Percentiles rank a stretch among this genome's conserved stretches.
phyloP scores from a whole-genome alignment of 2,113 vertebrate genomes.

The Tragelaphus scriptus region DNA sequence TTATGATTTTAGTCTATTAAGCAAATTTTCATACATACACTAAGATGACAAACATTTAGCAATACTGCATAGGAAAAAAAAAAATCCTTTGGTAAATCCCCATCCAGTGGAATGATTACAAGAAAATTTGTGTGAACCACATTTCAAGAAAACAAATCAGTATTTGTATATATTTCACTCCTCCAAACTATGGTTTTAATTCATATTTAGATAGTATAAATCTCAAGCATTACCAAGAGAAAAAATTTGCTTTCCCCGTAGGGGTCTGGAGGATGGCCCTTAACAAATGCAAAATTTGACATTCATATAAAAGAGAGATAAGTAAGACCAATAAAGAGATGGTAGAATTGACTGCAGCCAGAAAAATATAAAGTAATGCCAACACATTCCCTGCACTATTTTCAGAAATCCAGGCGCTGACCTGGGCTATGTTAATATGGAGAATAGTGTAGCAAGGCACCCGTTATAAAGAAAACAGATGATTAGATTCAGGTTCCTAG shows the following conservation, averaged over 20 bases:
- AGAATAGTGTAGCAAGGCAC: not conserved
- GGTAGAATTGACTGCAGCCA: slow-evolving; percentile 64
- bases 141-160: slow-evolving; percentile 61
- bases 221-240: slow-evolving; percentile 59
- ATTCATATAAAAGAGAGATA: slow-evolving; percentile 76
- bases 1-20: not conserved
- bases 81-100: not conserved
- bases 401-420: slow-evolving; percentile 64
- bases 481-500: slow-evolving; percentile 69
- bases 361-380: slow-evolving; percentile 57
- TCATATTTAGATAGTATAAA: slow-evolving; percentile 50
- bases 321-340: slow-evolving; percentile 60
- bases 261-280: slow-evolving; percentile 67
- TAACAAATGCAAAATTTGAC: slow-evolving; percentile 80
- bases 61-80: not conserved
- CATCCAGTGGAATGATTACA: slow-evolving; percentile 14
- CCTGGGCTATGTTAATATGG: slow-evolving; percentile 28
- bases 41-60: not conserved
- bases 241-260: slow-evolving; percentile 65
- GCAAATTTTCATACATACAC: not conserved
- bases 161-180: slow-evolving; percentile 46
- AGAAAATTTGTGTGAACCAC: slow-evolving; percentile 43
- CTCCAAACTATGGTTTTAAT: slow-evolving; percentile 71
- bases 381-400: slow-evolving; percentile 47
- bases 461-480: slow-evolving; percentile 57